These are phyloP conservation scores for Phycodurus eques DNA, from an alignment of 2,113 vertebrate genomes.

Conservation along the genomic window DNA sequence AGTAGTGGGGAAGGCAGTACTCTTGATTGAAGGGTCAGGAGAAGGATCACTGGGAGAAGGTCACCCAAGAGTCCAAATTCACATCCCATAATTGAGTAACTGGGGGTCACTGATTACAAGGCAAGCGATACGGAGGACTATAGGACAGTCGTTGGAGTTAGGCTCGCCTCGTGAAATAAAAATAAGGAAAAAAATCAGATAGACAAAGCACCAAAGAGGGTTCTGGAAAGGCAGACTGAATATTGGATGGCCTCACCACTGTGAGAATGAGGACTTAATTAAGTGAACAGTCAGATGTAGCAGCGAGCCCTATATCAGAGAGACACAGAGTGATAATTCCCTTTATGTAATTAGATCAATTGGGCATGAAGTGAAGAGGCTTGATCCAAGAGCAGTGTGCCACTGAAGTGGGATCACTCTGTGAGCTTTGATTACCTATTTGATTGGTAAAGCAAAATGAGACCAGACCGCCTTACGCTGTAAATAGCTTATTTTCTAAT, in stretches of 20 bases:
- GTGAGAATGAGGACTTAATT: constrained; percentile 75
- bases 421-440: constrained; percentile 72
- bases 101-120: constrained; percentile 67
- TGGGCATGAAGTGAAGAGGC: constrained; percentile 75
- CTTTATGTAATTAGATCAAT: constrained; percentile 79
- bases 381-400: constrained; percentile 59
- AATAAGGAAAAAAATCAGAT: constrained; percentile 22
- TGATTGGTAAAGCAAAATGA: constrained; percentile 66
- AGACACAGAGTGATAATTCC: constrained; percentile 55
- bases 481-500: constrained; percentile 70
- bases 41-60: constrained; percentile 75
- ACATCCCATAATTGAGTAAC: constrained; percentile 75
- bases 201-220: constrained; percentile 40
- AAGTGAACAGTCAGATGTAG: constrained; percentile 65
- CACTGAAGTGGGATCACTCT: constrained; percentile 66
- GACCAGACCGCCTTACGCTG: constrained; percentile 37
- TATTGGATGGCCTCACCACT: constrained; percentile 57
- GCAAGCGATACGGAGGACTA: constrained; percentile 34
- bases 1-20: constrained; percentile 49
- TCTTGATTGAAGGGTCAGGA: constrained; percentile 74
- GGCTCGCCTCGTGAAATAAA: constrained; percentile 5
- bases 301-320: constrained; percentile 61
- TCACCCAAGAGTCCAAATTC: constrained; percentile 75
- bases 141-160: constrained; percentile 36
- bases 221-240: constrained; percentile 53